These are phyloP conservation scores for Hydrotaea diabolus DNA, from an alignment of 2,888 invertebrate genomes.

Conservation along the genomic window DNA sequence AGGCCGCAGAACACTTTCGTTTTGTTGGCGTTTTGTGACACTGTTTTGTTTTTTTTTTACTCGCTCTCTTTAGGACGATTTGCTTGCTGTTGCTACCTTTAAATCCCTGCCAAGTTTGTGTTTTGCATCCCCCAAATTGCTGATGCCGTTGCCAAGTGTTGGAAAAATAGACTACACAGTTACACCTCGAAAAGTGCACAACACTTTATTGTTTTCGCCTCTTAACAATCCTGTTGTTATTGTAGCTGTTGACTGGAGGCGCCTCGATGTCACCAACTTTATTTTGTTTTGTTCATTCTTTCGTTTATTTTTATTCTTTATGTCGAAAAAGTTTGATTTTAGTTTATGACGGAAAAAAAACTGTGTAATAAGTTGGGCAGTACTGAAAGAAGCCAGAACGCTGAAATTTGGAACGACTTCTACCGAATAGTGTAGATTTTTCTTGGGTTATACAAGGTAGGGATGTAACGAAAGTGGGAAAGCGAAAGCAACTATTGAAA, in stretches of 20 bases:
- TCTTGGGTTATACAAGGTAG: no score
- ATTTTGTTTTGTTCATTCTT: background rate
- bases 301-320: background rate
- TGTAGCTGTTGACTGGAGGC: conserved; percentile 37
- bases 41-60: conserved; percentile 9
- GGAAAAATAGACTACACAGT: conserved; percentile 5
- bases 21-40: background rate
- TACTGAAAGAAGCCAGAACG: no score
- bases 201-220: conserved; percentile 44
- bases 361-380: background rate
- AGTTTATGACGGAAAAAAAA: background rate
- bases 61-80: conserved; percentile 6
- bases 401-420: no score
- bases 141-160: conserved; percentile 35
- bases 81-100: conserved; percentile 41
- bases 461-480: no score
- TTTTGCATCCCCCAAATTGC: background rate
- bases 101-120: conserved; percentile 45
- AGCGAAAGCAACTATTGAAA: no score
- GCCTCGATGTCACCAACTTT: conserved; percentile 55
- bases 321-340: conserved; percentile 18
- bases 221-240: conserved; percentile 15
- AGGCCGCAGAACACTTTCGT: background rate
- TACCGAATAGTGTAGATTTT: no score
- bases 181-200: conserved; percentile 46